Conservation (phyloP, 2,113 vertebrate genomes). For the Peromyscus polionotus region DNA sequence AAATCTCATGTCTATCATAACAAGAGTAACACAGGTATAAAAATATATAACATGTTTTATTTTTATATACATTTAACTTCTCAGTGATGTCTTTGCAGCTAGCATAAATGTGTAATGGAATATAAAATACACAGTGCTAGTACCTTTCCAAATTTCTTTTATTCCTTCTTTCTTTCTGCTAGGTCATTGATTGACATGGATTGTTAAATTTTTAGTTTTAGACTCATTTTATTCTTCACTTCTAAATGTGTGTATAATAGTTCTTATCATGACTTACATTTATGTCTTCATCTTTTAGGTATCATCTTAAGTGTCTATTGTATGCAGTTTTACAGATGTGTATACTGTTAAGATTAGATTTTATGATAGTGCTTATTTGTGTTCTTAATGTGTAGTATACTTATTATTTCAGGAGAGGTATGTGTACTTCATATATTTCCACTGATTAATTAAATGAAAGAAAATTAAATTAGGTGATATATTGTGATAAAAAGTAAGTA, state of each 20-base stretch:
- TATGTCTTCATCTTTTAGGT: not conserved
- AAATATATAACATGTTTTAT: not conserved
- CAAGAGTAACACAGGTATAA: not conserved
- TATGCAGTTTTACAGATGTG: not conserved
- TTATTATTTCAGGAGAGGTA: not conserved
- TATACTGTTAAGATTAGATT: not conserved
- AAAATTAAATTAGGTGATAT: not conserved
- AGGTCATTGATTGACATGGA: not conserved
- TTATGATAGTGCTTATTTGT: not conserved
- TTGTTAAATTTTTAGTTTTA: not conserved
- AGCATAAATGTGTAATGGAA: not conserved
- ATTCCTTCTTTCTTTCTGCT: not conserved
- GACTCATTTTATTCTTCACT: not conserved
- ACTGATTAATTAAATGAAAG: not conserved
- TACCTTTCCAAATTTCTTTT: not conserved
- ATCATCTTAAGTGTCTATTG: not conserved
- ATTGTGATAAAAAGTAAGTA: not conserved
- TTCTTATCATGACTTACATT: not conserved
- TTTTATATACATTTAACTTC: not conserved
- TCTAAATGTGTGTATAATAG: not conserved
- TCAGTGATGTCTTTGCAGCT: not conserved
- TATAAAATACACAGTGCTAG: not conserved
- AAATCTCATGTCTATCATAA: not conserved
- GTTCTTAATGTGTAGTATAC: not conserved
- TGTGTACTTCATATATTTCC: not conserved